Conservation (phyloP, 2,888 invertebrate species). For the Panorpa germanica region DNA sequence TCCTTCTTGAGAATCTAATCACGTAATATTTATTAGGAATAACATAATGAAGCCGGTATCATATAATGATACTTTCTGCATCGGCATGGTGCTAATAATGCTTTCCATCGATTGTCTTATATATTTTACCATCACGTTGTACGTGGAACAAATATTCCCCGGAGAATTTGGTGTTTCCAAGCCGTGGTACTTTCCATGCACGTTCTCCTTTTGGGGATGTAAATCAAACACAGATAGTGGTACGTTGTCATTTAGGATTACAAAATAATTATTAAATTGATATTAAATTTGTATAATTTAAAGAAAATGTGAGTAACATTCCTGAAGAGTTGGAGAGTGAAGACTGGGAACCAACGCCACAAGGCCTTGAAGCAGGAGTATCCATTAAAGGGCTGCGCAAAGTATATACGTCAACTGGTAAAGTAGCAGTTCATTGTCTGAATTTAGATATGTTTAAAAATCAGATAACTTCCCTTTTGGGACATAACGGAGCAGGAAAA, state of each 20-base stretch:
- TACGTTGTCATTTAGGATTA: too few species aligned
- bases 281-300: too few species aligned
- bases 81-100: conserved; percentile 54
- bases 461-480: conserved; percentile 71
- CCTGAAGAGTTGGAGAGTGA: too few species aligned
- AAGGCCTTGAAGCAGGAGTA: conserved; percentile 26
- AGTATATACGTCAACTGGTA: conserved; percentile 31
- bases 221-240: too few species aligned
- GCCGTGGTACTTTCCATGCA: conserved; percentile 65
- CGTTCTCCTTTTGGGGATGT: conserved; percentile 31
- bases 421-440: conserved; percentile 43
- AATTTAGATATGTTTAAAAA: conserved; percentile 71
- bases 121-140: conserved; percentile 60
- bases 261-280: too few species aligned
- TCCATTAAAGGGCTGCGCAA: conserved; percentile 42
- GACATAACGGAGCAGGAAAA: conserved; percentile 76
- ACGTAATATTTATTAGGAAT: too few species aligned
- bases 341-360: conserved; percentile 31
- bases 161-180: conserved; percentile 71
- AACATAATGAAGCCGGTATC: conserved; percentile 40
- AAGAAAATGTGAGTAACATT: too few species aligned
- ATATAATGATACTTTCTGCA: conserved; percentile 44
- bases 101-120: conserved; percentile 43
- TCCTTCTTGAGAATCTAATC: too few species aligned
- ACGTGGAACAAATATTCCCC: conserved; percentile 72